Conservation (phyloP, 2,888 invertebrate genomes). For the Patella depressa region DNA sequence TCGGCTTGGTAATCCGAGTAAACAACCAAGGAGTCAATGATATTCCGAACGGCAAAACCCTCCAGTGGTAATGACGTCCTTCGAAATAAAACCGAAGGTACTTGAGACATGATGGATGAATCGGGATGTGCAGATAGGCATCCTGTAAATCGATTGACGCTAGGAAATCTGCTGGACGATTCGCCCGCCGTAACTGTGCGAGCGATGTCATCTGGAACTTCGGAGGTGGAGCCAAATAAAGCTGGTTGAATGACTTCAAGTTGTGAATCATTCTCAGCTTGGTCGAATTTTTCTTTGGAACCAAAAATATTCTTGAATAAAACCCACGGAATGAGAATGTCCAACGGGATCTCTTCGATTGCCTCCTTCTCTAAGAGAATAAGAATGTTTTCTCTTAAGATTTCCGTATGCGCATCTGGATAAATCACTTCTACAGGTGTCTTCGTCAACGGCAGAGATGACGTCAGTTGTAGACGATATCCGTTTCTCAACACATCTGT, state of each 20-base stretch:
- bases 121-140: conserved; percentile 14
- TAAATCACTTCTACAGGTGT: too few species aligned
- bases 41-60: conserved; percentile 12
- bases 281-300: neutral
- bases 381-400: too few species aligned
- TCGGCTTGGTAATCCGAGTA: conserved; percentile 11
- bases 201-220: conserved; percentile 6
- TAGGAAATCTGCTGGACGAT: neutral
- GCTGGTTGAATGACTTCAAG: neutral
- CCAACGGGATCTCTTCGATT: too few species aligned
- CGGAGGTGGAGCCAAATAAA: neutral
- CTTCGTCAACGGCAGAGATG: too few species aligned
- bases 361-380: too few species aligned
- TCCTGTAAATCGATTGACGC: conserved; percentile 2
- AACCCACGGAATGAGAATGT: neutral
- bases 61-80: conserved; percentile 2
- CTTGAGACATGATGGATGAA: conserved; percentile 2
- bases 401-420: too few species aligned
- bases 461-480: too few species aligned
- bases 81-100: conserved; percentile 4
- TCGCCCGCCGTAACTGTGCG: neutral
- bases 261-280: neutral
- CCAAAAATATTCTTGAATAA: neutral
- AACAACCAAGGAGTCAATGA: conserved; percentile 15
- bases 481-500: too few species aligned